Evolutionary conservation across 1,140 invertebrate genomes (phyloP).

Genomic region (Chelonus insularis): DNA sequence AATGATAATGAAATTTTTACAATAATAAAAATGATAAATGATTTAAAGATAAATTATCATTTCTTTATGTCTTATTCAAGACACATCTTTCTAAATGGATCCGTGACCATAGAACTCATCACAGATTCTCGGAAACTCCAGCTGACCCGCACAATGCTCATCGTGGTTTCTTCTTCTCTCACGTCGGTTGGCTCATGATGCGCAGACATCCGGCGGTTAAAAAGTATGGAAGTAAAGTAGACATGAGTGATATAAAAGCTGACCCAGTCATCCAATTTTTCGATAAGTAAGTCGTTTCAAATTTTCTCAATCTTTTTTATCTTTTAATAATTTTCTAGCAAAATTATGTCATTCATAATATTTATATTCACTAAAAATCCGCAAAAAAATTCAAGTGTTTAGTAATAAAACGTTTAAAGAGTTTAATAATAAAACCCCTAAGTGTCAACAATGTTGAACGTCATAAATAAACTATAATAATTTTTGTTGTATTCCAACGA

Average conservation of each 20-base stretch:
- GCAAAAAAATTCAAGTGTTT: too few species aligned
- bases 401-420: too few species aligned
- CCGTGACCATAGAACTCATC: slow-evolving; percentile 78
- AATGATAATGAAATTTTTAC: too few species aligned
- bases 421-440: too few species aligned
- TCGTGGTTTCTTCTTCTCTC: slow-evolving; percentile 82
- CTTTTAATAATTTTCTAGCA: not conserved
- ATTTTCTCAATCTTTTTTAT: not conserved
- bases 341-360: not conserved
- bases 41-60: too few species aligned
- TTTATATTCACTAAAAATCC: too few species aligned
- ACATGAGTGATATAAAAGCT: slow-evolving; percentile 72
- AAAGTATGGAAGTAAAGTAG: slow-evolving; percentile 65
- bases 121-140: slow-evolving; percentile 80
- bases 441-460: too few species aligned
- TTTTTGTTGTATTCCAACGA: too few species aligned
- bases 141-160: slow-evolving; percentile 82
- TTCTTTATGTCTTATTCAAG: slow-evolving; percentile 39
- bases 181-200: slow-evolving; percentile 81
- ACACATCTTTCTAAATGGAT: slow-evolving; percentile 62
- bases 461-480: too few species aligned
- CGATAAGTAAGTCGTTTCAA: slow-evolving; percentile 60
- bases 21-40: too few species aligned
- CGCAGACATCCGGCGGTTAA: slow-evolving; percentile 78
- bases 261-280: slow-evolving; percentile 79